phyloP scores from a whole-genome alignment of 2,113 vertebrate species.

The Rutilus rutilus region DNA sequence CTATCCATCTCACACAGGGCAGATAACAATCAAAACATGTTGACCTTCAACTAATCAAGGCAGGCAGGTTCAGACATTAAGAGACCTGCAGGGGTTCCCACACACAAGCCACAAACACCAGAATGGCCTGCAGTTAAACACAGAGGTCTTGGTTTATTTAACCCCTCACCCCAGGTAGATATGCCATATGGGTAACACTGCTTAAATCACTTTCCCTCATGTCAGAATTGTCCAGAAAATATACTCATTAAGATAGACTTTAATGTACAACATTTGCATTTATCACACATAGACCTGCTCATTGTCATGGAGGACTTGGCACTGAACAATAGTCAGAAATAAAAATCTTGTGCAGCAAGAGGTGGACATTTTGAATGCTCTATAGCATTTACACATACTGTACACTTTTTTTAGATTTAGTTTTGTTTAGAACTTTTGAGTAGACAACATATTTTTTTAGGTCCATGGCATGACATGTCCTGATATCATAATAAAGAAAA shows the following conservation, averaged over 20 bases:
- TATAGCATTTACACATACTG: background rate
- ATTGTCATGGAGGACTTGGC: conserved; percentile 1
- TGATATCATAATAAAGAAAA: background rate
- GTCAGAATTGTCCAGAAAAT: conserved; percentile 7
- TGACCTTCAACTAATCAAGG: conserved; percentile 55
- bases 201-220: conserved; percentile 3
- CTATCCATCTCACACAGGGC: conserved; percentile 57
- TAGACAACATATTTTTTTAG: background rate
- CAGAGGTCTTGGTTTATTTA: conserved; percentile 38
- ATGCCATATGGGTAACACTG: background rate
- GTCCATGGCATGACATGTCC: background rate
- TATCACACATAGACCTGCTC: conserved; percentile 35
- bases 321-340: background rate
- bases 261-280: conserved; percentile 40
- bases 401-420: background rate
- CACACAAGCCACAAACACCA: conserved; percentile 15
- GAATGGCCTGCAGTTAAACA: conserved; percentile 20
- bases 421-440: background rate
- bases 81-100: background rate
- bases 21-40: conserved; percentile 58
- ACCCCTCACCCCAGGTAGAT: conserved; percentile 13
- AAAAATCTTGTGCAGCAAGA: background rate
- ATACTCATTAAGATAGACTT: conserved; percentile 33
- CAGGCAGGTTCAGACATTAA: background rate
- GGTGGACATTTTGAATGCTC: background rate